phyloP scores from a whole-genome alignment of 2,113 vertebrate species.

The Bubo bubo region DNA sequence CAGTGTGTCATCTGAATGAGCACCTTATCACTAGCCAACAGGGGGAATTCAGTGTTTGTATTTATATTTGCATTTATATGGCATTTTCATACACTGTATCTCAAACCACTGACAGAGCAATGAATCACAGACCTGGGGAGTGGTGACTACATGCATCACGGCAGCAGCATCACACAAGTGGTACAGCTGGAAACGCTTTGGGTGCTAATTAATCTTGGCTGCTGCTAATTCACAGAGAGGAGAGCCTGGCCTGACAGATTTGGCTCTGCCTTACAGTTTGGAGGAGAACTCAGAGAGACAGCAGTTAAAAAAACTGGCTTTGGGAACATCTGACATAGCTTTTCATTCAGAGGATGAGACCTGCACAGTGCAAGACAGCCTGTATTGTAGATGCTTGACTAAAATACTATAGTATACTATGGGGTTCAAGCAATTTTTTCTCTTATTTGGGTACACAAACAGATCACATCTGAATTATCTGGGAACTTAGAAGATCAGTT shows the following conservation, averaged over 20 bases:
- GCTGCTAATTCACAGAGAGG: constrained; percentile 57
- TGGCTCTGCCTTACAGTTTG: background rate
- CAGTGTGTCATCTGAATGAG: constrained; percentile 75
- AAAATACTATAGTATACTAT: fast-evolving
- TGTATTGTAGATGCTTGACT: background rate
- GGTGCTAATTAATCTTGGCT: constrained; percentile 76
- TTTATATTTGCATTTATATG: constrained; percentile 83
- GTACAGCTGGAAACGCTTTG: constrained; percentile 8
- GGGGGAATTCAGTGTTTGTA: constrained; percentile 71
- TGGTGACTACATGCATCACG: constrained; percentile 36
- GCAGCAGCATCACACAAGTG: background rate
- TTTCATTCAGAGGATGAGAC: background rate
- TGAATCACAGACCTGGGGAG: constrained; percentile 75
- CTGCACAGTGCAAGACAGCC: background rate
- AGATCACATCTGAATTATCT: background rate
- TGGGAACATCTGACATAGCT: background rate
- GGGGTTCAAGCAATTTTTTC: background rate
- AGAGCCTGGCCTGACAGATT: constrained; percentile 6
- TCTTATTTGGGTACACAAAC: background rate
- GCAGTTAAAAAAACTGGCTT: background rate
- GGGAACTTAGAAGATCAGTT: background rate
- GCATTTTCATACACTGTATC: constrained; percentile 76
- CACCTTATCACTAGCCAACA: constrained; percentile 79
- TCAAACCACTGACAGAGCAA: constrained; percentile 76
- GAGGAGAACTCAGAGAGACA: background rate